Conservation (phyloP, 2,888 invertebrate genomes). For the Chaetogeoica ovagalla region DNA sequence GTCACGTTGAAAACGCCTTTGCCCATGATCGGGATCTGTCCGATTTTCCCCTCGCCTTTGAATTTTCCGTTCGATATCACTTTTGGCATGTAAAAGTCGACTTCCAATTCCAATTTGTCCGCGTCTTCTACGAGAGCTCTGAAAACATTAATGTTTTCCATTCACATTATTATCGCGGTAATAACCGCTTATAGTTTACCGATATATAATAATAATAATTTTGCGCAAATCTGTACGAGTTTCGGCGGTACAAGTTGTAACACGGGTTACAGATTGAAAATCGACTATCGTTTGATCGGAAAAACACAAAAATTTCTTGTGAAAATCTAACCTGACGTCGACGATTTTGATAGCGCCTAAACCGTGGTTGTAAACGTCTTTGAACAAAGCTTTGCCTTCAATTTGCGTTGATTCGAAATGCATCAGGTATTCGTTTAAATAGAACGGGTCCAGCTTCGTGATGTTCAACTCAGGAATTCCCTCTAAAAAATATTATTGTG, state of each 20-base stretch:
- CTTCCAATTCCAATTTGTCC: slow-evolving; percentile 64
- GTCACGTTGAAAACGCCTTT: slow-evolving; percentile 63
- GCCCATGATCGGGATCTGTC: slow-evolving; percentile 67
- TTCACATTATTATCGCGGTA: not conserved
- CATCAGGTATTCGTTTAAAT: slow-evolving; percentile 56
- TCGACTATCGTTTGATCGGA: no score
- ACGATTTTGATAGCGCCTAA: slow-evolving; percentile 56
- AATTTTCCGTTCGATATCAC: slow-evolving; percentile 66
- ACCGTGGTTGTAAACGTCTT: slow-evolving; percentile 57
- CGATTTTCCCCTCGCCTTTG: slow-evolving; percentile 67
- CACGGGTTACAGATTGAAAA: not conserved
- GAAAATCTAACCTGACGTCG: slow-evolving; percentile 56
- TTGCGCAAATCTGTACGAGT: not conserved
- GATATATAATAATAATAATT: not conserved
- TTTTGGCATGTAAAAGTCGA: slow-evolving; percentile 65
- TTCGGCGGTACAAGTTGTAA: no score
- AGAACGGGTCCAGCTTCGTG: slow-evolving; percentile 59
- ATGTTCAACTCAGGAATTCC: slow-evolving; percentile 64
- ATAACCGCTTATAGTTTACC: no score
- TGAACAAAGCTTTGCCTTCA: slow-evolving; percentile 56
- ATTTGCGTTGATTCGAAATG: slow-evolving; percentile 57
- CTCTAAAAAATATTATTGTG: slow-evolving; percentile 42
- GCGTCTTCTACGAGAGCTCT: slow-evolving; percentile 63
- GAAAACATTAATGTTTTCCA: slow-evolving; percentile 1
- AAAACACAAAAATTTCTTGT: not conserved